Evolutionary conservation across 2,113 vertebrate species (phyloP).

Genomic region (Hucho hucho): DNA sequence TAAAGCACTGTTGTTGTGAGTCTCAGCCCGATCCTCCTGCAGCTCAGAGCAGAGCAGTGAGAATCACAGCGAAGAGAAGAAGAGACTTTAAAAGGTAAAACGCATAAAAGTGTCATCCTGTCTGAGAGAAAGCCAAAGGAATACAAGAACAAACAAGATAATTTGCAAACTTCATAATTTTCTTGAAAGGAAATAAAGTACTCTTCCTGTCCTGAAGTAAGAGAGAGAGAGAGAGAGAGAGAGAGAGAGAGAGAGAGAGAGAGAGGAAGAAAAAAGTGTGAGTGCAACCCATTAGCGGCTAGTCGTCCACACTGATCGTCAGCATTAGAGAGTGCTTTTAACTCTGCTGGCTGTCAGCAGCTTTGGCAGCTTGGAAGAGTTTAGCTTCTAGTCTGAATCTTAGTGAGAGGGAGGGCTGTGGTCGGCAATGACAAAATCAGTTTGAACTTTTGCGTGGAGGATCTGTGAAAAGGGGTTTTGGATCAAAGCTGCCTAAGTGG

Average conservation of each 20-base stretch:
- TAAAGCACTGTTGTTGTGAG: slow-evolving; percentile 19
- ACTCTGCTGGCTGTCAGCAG: slow-evolving; percentile 68
- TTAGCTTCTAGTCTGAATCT: slow-evolving; percentile 58
- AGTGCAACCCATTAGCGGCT: slow-evolving; percentile 65
- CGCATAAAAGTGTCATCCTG: slow-evolving; percentile 34
- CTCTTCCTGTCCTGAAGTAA: slow-evolving; percentile 30
- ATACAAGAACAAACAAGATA: slow-evolving; percentile 44
- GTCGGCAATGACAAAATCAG: slow-evolving; percentile 66
- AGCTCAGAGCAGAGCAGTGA: slow-evolving; percentile 31
- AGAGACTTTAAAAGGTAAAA: slow-evolving; percentile 37
- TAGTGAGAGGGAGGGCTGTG: slow-evolving; percentile 44
- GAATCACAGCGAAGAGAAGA: slow-evolving; percentile 33
- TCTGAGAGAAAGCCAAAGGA: slow-evolving; percentile 31
- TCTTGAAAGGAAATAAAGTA: slow-evolving; percentile 48
- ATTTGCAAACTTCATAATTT: slow-evolving; percentile 52
- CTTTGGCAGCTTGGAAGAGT: slow-evolving; percentile 61
- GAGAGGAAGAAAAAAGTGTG: slow-evolving; percentile 32
- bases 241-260: slow-evolving; percentile 3
- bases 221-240: too few relatives aligned
- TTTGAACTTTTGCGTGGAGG: slow-evolving; percentile 61
- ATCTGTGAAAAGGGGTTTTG: slow-evolving; percentile 66
- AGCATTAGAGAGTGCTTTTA: slow-evolving; percentile 73
- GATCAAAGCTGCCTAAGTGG: slow-evolving; percentile 77
- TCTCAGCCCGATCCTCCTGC: slow-evolving; percentile 19
- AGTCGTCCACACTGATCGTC: slow-evolving; percentile 66